A percentile compares a stretch with the other conserved stretches of the same genome.
Evolutionary conservation across 2,888 invertebrate genomes (phyloP).

Genomic region (Neria commutata): DNA sequence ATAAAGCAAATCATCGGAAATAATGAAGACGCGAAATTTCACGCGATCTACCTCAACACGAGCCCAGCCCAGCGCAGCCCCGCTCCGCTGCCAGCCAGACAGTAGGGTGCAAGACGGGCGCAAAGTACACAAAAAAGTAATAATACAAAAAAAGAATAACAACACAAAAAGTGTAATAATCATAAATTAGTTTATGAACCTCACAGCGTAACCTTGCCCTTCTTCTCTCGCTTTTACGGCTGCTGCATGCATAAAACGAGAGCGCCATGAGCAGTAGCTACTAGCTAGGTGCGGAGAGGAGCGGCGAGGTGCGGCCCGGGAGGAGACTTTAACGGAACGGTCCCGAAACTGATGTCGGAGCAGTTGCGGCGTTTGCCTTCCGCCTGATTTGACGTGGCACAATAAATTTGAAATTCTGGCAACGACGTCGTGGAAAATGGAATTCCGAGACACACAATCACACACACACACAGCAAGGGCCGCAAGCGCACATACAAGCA

Average conservation of each 20-base stretch:
- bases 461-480: too few relatives aligned
- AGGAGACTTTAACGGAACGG: too few relatives aligned
- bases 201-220: slow-evolving; percentile 58
- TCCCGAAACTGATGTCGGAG: background rate
- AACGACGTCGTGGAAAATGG: slow-evolving; percentile 24
- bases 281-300: too few relatives aligned
- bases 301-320: too few relatives aligned
- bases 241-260: slow-evolving; percentile 50
- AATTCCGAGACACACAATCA: too few relatives aligned
- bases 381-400: background rate
- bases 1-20: slow-evolving; percentile 15
- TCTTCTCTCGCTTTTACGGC: slow-evolving; percentile 45
- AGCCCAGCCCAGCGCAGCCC: background rate
- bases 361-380: background rate
- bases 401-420: slow-evolving; percentile 47
- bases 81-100: background rate
- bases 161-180: slow-evolving; percentile 55
- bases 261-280: slow-evolving; percentile 15
- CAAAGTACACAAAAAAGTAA: background rate
- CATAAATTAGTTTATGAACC: slow-evolving; percentile 58
- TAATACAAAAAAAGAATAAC: background rate
- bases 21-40: slow-evolving; percentile 39
- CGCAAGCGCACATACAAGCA: slow-evolving; percentile 31
- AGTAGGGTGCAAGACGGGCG: background rate
- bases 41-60: slow-evolving; percentile 53